Conservation (phyloP, 2,113 vertebrate genomes). For the Puffinus mauretanicus region DNA sequence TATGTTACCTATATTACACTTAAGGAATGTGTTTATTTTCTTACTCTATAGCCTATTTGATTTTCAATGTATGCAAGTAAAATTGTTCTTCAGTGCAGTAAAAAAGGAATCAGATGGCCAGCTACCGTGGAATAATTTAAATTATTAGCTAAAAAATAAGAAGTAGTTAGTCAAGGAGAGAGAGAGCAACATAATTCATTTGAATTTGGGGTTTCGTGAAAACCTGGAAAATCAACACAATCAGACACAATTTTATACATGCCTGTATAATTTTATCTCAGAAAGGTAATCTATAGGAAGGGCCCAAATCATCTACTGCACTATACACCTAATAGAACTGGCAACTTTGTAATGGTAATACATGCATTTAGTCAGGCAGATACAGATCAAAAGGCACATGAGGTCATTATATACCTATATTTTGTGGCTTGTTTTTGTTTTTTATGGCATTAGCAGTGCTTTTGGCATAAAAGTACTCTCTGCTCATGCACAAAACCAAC, state of each 20-base stretch:
- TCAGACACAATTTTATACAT: neutral
- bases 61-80: neutral
- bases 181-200: neutral
- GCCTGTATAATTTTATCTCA: neutral
- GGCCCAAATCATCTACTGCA: neutral
- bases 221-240: neutral
- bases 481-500: neutral
- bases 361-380: neutral
- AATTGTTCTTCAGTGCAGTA: neutral
- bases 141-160: neutral
- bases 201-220: neutral
- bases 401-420: neutral
- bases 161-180: neutral
- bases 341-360: neutral
- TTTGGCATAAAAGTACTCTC: neutral
- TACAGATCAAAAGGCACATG: neutral
- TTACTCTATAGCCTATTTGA: neutral
- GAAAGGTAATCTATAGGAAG: neutral
- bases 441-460: neutral
- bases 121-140: neutral
- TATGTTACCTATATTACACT: neutral
- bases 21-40: neutral
- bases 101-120: neutral
- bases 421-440: neutral
- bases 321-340: neutral